Conservation (phyloP, 2,888 invertebrate species). For the Vesta saturnalis region DNA sequence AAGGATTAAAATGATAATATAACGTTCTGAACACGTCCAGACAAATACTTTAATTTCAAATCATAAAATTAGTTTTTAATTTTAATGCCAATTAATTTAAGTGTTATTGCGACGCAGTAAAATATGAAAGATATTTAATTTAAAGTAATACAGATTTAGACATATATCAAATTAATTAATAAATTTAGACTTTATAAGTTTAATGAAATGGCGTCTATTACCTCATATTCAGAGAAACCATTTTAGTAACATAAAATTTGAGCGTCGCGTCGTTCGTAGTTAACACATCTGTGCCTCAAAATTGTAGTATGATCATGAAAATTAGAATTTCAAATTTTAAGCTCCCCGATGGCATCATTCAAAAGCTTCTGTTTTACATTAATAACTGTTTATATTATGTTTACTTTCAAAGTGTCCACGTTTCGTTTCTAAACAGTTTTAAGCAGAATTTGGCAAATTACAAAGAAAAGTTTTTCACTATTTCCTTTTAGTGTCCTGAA, state of each 20-base stretch:
- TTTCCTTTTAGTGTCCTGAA: no score
- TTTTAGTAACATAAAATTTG: slow-evolving; percentile 16
- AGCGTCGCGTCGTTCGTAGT: slow-evolving; percentile 12
- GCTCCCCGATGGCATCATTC: slow-evolving; percentile 20
- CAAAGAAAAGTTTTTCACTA: neutral
- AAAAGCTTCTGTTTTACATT: slow-evolving; percentile 8
- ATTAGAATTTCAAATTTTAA: slow-evolving; percentile 41
- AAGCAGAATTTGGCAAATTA: no score
- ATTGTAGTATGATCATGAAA: slow-evolving; percentile 20
- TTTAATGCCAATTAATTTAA: no score
- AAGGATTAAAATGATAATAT: no score
- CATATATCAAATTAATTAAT: slow-evolving; percentile 5
- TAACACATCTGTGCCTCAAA: slow-evolving; percentile 14
- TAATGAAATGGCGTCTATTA: slow-evolving; percentile 13
- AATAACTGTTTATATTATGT: neutral
- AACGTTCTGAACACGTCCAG: no score
- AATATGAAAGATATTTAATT: no score
- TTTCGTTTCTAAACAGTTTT: no score
- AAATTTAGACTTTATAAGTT: neutral
- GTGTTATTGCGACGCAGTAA: no score
- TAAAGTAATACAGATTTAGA: no score
- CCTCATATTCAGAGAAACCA: slow-evolving; percentile 9
- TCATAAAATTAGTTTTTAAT: no score
- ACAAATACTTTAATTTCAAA: no score
- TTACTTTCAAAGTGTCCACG: neutral